A percentile compares a stretch with the other conserved stretches of the same genome.
Conservation (phyloP, 1,140 invertebrate species). For the Monomorium pharaonis region DNA sequence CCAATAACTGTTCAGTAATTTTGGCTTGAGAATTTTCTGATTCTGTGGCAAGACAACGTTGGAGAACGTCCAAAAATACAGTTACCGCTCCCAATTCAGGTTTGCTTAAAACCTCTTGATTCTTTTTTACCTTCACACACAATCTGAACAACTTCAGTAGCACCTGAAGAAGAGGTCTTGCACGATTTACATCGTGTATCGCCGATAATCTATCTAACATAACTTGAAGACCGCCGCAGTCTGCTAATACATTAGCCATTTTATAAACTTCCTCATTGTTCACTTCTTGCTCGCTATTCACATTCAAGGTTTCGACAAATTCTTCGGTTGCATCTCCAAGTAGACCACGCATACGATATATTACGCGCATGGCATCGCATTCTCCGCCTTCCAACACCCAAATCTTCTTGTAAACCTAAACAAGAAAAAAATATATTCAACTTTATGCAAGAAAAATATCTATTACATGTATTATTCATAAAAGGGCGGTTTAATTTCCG, state of each 20-base stretch:
- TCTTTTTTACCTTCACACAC: constrained; percentile 92
- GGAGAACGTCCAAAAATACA: constrained; percentile 89
- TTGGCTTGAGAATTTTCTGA: constrained; percentile 88
- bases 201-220: constrained; percentile 84
- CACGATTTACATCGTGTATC: constrained; percentile 90
- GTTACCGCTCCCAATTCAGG: constrained; percentile 90
- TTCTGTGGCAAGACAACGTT: constrained; percentile 88
- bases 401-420: constrained; percentile 89
- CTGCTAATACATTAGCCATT: constrained; percentile 90
- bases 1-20: constrained; percentile 93
- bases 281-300: constrained; percentile 94
- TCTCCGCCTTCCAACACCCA: constrained; percentile 95
- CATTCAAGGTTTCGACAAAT: constrained; percentile 97
- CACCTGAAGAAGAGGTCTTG: constrained; percentile 93
- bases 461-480: too few species aligned
- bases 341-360: constrained; percentile 99
- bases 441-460: background rate
- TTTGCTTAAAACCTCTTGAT: constrained; percentile 89
- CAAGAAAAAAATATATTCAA: background rate
- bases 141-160: constrained; percentile 93
- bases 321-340: constrained; percentile 99
- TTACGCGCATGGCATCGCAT: constrained; percentile 97
- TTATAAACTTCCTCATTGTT: constrained; percentile 98
- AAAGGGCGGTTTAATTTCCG: too few species aligned
- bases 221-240: constrained; percentile 95